Conservation (phyloP, 2,797 vertebrate species). For the Lithobates sylvaticus region DNA sequence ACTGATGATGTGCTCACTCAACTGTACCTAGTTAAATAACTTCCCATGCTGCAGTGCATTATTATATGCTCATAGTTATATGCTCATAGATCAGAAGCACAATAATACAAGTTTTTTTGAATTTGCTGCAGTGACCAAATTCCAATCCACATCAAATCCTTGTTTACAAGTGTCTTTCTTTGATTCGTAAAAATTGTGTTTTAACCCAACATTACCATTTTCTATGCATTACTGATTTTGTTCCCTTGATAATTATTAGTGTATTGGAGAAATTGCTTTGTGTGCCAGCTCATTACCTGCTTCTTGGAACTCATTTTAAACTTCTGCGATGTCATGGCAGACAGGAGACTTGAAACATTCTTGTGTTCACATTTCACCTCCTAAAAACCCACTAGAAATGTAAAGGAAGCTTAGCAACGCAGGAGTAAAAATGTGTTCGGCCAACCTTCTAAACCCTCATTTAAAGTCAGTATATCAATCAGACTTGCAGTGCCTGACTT, state of each 20-base stretch:
- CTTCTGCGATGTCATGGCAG: neutral
- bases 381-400: slow-evolving; percentile 30
- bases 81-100: too few relatives aligned
- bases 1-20: neutral
- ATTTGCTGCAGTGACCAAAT: neutral
- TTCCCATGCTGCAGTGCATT: neutral
- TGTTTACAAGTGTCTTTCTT: neutral
- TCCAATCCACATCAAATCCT: neutral
- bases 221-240: neutral
- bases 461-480: slow-evolving; percentile 54
- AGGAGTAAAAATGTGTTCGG: slow-evolving; percentile 26
- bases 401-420: slow-evolving; percentile 14
- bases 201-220: neutral
- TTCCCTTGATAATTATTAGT: neutral
- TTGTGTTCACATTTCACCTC: slow-evolving; percentile 8
- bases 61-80: too few relatives aligned
- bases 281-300: slow-evolving; percentile 18
- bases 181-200: neutral
- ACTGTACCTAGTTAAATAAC: neutral
- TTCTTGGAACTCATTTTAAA: slow-evolving; percentile 25
- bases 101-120: neutral
- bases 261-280: neutral
- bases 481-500: slow-evolving; percentile 34
- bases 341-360: slow-evolving; percentile 5
- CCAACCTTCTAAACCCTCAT: slow-evolving; percentile 34